Conservation (phyloP, 2,113 vertebrate species). For the Menura novaehollandiae region DNA sequence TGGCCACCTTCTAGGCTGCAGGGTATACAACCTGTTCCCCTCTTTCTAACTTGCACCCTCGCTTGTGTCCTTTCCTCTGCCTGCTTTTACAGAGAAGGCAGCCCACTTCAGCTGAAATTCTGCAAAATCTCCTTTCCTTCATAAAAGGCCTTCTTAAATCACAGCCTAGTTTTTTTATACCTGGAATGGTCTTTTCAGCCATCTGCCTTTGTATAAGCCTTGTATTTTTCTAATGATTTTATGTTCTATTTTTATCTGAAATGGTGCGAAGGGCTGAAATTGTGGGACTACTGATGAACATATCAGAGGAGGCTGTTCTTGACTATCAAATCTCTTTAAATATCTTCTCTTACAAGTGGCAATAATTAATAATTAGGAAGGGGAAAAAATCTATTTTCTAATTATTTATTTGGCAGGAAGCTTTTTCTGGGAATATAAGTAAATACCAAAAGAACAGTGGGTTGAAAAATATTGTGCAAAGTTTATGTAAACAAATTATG, state of each 20-base stretch:
- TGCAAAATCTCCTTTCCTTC: background rate
- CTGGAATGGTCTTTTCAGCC: background rate
- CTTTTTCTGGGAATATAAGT: slow-evolving; percentile 40
- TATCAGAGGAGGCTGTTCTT: background rate
- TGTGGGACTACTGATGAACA: background rate
- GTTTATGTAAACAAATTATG: slow-evolving; percentile 49
- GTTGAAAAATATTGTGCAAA: slow-evolving; percentile 48
- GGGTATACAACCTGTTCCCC: background rate
- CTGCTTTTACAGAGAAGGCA: background rate
- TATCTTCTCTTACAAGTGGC: background rate
- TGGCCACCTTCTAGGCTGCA: background rate
- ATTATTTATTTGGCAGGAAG: slow-evolving; percentile 46
- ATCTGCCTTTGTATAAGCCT: background rate
- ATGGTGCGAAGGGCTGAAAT: background rate
- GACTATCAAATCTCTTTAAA: background rate
- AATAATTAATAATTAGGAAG: slow-evolving; percentile 37
- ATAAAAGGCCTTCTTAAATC: background rate
- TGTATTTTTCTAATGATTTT: background rate
- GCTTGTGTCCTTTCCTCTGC: background rate
- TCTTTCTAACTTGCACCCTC: fast-evolving
- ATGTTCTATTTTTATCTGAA: background rate
- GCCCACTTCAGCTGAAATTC: background rate
- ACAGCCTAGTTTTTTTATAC: background rate
- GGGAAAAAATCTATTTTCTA: slow-evolving; percentile 14
- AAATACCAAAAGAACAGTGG: slow-evolving; percentile 19